Evolutionary conservation across 2,888 invertebrate genomes (phyloP).

Genomic region (Palloptera scutellata): DNA sequence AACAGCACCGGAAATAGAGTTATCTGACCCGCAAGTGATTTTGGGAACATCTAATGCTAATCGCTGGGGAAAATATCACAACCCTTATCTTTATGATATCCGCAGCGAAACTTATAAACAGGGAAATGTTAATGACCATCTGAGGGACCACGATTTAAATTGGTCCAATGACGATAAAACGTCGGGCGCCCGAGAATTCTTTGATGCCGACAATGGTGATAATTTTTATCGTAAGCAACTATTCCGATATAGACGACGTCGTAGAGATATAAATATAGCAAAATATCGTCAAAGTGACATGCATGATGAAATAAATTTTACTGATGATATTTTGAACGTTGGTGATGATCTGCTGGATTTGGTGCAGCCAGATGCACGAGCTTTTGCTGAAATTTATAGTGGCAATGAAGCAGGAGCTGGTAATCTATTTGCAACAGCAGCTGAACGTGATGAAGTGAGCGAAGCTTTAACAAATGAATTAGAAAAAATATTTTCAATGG

Average conservation of each 20-base stretch:
- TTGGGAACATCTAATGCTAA: slow-evolving; percentile 41
- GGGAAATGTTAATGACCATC: slow-evolving; percentile 29
- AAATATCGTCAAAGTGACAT: background rate
- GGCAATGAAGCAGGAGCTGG: slow-evolving; percentile 28
- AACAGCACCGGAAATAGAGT: slow-evolving; percentile 40
- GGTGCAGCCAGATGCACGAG: slow-evolving; percentile 59
- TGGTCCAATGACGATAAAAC: slow-evolving; percentile 18
- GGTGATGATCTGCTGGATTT: slow-evolving; percentile 54
- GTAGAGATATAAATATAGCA: slow-evolving; percentile 33
- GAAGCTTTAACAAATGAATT: slow-evolving; percentile 79
- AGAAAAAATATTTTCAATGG: slow-evolving; percentile 84
- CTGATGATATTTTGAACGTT: slow-evolving; percentile 55
- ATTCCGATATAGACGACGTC: slow-evolving; percentile 25
- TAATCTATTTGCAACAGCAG: slow-evolving; percentile 29
- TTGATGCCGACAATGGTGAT: slow-evolving; percentile 43
- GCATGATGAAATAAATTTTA: slow-evolving; percentile 52
- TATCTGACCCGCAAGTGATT: slow-evolving; percentile 50
- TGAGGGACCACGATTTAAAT: slow-evolving; percentile 25
- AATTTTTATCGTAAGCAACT: slow-evolving; percentile 46
- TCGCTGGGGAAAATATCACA: slow-evolving; percentile 48
- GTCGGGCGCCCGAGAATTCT: slow-evolving; percentile 40
- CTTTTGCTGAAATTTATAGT: slow-evolving; percentile 57
- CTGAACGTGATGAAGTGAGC: slow-evolving; percentile 66
- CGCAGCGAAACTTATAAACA: slow-evolving; percentile 44
- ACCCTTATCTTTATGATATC: slow-evolving; percentile 51